A percentile compares a stretch with the other conserved stretches of the same genome.
Evolutionary conservation across 2,113 vertebrate species (phyloP).

Genomic region (Cheirogaleus medius): DNA sequence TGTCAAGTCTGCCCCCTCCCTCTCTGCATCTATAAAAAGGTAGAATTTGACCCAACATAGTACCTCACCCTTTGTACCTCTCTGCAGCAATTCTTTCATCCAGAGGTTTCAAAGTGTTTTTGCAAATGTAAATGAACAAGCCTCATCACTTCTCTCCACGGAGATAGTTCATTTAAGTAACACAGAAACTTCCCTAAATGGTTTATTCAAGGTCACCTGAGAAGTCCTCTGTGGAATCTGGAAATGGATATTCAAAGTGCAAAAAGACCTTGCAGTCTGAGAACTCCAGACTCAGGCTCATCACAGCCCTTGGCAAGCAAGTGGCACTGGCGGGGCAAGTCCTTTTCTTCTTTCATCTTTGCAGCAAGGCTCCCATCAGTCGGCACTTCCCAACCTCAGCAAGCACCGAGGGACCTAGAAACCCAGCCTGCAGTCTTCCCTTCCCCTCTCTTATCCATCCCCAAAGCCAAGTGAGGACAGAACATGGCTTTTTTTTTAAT

Average conservation of each 20-base stretch:
- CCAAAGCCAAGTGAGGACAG: neutral
- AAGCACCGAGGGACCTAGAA: neutral
- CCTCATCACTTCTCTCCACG: constrained; percentile 42
- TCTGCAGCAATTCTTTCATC: constrained; percentile 56
- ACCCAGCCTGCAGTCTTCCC: neutral
- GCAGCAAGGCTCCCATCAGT: neutral
- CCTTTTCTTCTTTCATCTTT: neutral
- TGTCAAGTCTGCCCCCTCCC: neutral
- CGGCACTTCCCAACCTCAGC: neutral
- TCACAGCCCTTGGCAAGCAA: neutral
- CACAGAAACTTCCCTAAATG: constrained; percentile 55
- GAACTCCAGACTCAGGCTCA: neutral
- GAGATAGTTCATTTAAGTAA: constrained; percentile 64
- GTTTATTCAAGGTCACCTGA: constrained; percentile 63
- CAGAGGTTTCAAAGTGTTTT: constrained; percentile 69
- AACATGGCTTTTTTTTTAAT: neutral
- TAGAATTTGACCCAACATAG: constrained; percentile 30
- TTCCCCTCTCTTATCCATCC: neutral
- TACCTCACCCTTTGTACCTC: constrained; percentile 29
- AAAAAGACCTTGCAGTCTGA: constrained; percentile 41
- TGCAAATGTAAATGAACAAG: constrained; percentile 69
- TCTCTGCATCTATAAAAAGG: constrained; percentile 1
- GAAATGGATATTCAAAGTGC: constrained; percentile 45
- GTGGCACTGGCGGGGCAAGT: neutral
- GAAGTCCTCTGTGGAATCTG: constrained; percentile 47